Evolutionary conservation across 2,113 vertebrate species (phyloP), one percentile per base, ranked within the genome.

Genomic region (Alouatta palliata): DNA sequence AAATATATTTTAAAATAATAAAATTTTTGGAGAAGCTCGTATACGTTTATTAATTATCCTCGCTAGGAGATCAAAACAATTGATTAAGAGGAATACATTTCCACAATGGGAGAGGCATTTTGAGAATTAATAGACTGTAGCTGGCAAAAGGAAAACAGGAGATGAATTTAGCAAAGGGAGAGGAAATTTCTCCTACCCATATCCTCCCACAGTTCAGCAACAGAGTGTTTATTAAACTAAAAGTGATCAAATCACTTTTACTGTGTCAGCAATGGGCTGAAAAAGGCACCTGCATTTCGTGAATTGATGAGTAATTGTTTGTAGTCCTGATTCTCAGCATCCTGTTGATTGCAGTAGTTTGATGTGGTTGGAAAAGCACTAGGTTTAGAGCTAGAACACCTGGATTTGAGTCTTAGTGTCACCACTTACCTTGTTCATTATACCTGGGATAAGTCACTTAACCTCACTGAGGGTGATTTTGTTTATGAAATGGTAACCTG

Each of bases 291-390:
- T 98, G 97, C 90, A 64, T 77, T 97, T 97, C 92, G 92, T 92
- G 97, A 97, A 94, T 94, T 97, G 97, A 97, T 97, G 97, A 96
- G 96, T 90, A 96, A 97, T 97, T 97, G 97, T 97, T 96, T 97
- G 90, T 43, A 90, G 92, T 81, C 47, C 95, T 97, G 95, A 97
- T 97, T 96, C 96, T 96, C 37, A 97, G 97, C 95, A 91, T 58
- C 56, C 87, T 75, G 97, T 95, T 97, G 97, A 97, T 97, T 97
- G 96, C 95, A 56, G 81, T 54, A 61, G 83, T 95, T 93, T 54
- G 96, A 90, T 85, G 71, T 80, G 64, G 90, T 61, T 97, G 87
- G 80, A 95, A 96, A 97, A 68, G 58, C 85, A 17, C 84, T 61
- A 70, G 87, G 40, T 96, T 94, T 96, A 54, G 84, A 95, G n/a